Conservation (phyloP, 2,888 invertebrate genomes). For the Sesia apiformis region DNA sequence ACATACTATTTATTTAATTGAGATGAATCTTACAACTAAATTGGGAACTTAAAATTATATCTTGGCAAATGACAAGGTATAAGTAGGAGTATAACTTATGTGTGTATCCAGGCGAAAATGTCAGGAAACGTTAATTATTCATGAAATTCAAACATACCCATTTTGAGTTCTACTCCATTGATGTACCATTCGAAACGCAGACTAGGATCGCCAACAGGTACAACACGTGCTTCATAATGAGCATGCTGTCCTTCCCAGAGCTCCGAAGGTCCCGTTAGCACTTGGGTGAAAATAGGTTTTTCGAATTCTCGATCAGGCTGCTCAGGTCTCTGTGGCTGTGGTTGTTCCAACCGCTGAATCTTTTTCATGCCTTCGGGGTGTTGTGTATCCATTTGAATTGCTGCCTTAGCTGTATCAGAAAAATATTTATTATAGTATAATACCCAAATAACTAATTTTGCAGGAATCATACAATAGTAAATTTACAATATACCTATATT, state of each 20-base stretch:
- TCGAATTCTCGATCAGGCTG: conserved; percentile 89
- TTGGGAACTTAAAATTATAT: too few species aligned
- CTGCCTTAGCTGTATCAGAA: conserved; percentile 79
- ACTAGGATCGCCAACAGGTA: conserved; percentile 94
- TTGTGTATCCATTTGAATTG: conserved; percentile 90
- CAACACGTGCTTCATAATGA: conserved; percentile 92
- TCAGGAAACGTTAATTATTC: too few species aligned
- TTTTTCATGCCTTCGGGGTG: conserved; percentile 95
- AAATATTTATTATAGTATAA: not conserved
- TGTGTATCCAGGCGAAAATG: too few species aligned
- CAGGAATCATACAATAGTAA: too few species aligned
- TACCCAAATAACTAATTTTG: too few species aligned
- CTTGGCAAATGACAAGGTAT: too few species aligned
- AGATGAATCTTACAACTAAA: too few species aligned
- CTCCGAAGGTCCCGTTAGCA: conserved; percentile 90
- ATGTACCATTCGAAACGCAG: conserved; percentile 96
- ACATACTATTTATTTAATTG: too few species aligned
- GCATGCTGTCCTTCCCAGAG: conserved; percentile 94
- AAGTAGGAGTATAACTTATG: too few species aligned
- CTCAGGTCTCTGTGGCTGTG: conserved; percentile 78
- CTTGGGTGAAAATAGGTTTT: conserved; percentile 93
- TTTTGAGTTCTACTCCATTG: conserved; percentile 93
- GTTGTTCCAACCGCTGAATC: conserved; percentile 90
- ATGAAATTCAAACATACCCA: conserved; percentile 74
- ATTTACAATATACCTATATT: conserved; percentile 8